These are phyloP conservation scores for Hippopotamyrus pictus DNA, from an alignment of 2,797 vertebrate genomes.

Conservation along the genomic window DNA sequence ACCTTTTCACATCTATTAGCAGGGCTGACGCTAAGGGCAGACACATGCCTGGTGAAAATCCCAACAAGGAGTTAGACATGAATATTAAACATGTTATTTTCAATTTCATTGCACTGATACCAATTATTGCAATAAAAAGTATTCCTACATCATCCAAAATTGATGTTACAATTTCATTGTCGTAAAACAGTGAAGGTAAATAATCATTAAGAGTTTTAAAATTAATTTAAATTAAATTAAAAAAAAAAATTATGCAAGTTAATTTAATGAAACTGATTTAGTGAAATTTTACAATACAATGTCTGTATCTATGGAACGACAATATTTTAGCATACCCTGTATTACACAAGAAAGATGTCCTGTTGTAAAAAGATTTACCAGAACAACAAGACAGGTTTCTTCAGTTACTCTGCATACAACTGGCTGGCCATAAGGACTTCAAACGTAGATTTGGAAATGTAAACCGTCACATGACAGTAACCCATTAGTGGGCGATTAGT, in stretches of 20 bases:
- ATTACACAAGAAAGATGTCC: not conserved
- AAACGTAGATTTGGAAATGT: slow-evolving; percentile 62
- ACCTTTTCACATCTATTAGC: slow-evolving; percentile 93
- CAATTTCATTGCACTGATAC: slow-evolving; percentile 38
- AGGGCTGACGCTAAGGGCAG: slow-evolving; percentile 71
- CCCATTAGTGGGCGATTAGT: slow-evolving; percentile 79
- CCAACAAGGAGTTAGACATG: slow-evolving; percentile 56
- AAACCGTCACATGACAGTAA: slow-evolving; percentile 65
- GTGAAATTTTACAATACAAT: not conserved
- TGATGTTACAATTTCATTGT: not conserved
- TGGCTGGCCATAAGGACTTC: slow-evolving; percentile 65
- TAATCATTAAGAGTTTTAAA: not conserved
- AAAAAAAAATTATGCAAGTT: not conserved
- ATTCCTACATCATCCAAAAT: not conserved
- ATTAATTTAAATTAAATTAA: not conserved
- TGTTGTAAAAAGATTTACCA: slow-evolving; percentile 47
- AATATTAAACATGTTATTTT: slow-evolving; percentile 62
- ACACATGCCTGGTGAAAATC: slow-evolving; percentile 64
- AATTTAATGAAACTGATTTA: not conserved
- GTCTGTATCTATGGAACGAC: not conserved
- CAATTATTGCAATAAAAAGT: not conserved
- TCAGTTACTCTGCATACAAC: slow-evolving; percentile 68
- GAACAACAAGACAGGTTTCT: slow-evolving; percentile 65
- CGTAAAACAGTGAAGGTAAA: not conserved
- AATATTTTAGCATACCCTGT: not conserved